Evolutionary conservation across 2,113 vertebrate genomes (phyloP), one percentile per base, ranked within the genome.

Genomic region (Chloroceryle aenea): DNA sequence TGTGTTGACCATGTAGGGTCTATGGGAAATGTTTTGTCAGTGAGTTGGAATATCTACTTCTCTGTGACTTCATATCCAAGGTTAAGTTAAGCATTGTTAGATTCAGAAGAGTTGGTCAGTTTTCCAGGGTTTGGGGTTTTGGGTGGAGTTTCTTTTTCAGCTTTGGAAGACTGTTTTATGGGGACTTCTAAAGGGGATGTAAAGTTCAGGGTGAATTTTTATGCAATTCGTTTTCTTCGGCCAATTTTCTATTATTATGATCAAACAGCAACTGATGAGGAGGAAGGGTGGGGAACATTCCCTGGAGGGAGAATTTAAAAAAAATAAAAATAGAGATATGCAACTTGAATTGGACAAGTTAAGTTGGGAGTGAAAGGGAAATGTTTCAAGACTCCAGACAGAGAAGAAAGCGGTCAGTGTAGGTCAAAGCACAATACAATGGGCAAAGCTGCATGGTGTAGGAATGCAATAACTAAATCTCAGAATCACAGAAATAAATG

Each of bases 281-380:
- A 96, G 91, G 84, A 96, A 95, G 95, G 91, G 94, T 94, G 91
- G 84, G 30, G 96, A 92, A 89, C 40, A 12, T 79, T 95, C 91
- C 91, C 93, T 87, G 43, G 80, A 92, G 91, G 32, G 13, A 82
- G 30, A 87, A 71, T 11, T 82, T 73, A 2, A 40, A 42, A 87
- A 55, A 22, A 50, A 50, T 12, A 50, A 50, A 25, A 50, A 17
- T 5, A 64, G 14, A 1, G 3, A 89, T 68, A 85, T 58, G 43
- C 16, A 87, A 76, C 40, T 63, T 81, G 69, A 95, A 86, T 64
- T 48, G 78, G 32, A 94, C 21, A 95, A 97, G 92, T 23, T 23
- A 87, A 61, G 16, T 22, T 85, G 9, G 16, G 43, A 87, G 43
- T 89, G 47, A 90, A 90, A 93, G 62, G 53, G 30, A 78, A 94